Evolutionary conservation across 2,888 invertebrate species (phyloP).

Genomic region (Papilio demoleus): DNA sequence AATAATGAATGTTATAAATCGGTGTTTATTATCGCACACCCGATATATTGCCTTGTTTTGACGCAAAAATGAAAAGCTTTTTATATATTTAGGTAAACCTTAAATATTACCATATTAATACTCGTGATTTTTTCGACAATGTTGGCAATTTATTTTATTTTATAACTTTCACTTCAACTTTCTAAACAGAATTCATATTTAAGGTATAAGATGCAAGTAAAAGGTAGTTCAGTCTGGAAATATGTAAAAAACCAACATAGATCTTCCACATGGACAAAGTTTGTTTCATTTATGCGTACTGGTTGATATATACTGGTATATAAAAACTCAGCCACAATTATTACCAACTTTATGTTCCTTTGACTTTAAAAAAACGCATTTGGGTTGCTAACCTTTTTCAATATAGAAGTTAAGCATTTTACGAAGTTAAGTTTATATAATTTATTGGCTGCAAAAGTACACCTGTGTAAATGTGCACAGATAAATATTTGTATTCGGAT

Average conservation of each 20-base stretch:
- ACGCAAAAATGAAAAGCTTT: neutral
- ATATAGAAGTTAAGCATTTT: neutral
- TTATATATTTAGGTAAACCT: neutral
- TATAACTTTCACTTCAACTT: too few species aligned
- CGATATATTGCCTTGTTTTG: slow-evolving; percentile 29
- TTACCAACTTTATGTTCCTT: too few species aligned
- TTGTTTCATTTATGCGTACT: too few species aligned
- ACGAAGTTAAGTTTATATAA: neutral
- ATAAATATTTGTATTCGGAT: slow-evolving; percentile 23
- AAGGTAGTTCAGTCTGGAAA: too few species aligned
- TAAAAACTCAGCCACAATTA: too few species aligned
- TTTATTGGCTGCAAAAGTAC: neutral
- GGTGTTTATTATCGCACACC: slow-evolving; percentile 14
- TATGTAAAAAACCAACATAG: too few species aligned
- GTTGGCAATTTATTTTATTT: neutral
- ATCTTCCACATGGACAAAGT: too few species aligned
- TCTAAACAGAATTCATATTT: too few species aligned
- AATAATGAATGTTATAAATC: slow-evolving; percentile 28
- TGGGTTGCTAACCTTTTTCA: too few species aligned
- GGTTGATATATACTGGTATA: too few species aligned
- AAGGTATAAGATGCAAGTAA: too few species aligned
- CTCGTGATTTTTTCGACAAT: neutral
- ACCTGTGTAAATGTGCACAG: neutral
- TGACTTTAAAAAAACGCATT: too few species aligned
- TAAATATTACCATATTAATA: slow-evolving; percentile 9